These are phyloP conservation scores for Chinchilla lanigera DNA, from an alignment of 2,113 vertebrate genomes.

Conservation along the genomic window DNA sequence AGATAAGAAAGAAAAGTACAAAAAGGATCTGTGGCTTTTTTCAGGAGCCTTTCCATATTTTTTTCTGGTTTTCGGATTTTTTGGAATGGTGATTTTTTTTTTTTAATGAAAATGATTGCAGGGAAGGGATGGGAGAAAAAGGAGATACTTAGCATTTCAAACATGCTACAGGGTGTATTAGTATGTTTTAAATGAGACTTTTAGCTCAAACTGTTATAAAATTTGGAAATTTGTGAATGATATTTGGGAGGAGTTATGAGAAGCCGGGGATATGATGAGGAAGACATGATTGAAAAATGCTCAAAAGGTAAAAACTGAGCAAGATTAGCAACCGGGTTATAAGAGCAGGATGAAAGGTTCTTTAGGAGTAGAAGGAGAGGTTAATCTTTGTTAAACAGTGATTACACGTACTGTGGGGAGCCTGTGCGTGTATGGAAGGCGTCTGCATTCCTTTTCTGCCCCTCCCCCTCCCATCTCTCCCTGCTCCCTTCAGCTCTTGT, in stretches of 20 bases:
- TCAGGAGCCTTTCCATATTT: neutral
- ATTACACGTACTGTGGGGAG: neutral
- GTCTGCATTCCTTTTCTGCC: neutral
- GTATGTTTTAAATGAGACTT: neutral
- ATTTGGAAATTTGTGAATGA: neutral
- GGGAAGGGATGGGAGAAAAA: neutral
- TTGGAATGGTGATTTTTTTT: neutral
- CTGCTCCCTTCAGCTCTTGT: neutral
- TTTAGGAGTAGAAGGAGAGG: neutral
- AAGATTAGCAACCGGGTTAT: neutral
- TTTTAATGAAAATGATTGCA: neutral
- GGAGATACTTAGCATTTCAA: neutral
- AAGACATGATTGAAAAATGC: neutral
- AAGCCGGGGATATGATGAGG: neutral
- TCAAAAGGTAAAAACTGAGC: neutral
- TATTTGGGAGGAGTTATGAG: neutral
- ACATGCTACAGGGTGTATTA: neutral
- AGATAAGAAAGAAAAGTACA: neutral
- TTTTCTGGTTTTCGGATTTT: neutral
- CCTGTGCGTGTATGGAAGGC: neutral
- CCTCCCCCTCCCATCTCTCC: neutral
- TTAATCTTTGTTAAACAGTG: neutral
- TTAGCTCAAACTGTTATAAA: neutral
- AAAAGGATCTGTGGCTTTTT: neutral
- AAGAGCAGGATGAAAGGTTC: neutral